Percentiles rank a stretch among this genome's conserved stretches.
phyloP scores from a whole-genome alignment of 2,113 vertebrate genomes.

The Pterocles gutturalis region DNA sequence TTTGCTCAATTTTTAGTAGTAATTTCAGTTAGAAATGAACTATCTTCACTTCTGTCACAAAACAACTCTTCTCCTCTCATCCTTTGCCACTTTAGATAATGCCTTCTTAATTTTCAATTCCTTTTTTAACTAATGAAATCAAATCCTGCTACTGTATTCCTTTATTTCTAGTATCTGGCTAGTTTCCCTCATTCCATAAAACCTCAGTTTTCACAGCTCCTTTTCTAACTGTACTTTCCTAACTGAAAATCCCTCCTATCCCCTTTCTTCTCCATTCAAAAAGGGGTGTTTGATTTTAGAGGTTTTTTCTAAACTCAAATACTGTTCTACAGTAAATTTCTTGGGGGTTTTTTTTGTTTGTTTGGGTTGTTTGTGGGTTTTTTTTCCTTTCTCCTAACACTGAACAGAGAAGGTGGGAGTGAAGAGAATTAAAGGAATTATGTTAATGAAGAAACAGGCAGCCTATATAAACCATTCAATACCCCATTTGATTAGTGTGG shows the following conservation, averaged over 20 bases:
- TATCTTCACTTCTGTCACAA: not conserved
- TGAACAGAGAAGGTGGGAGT: not conserved
- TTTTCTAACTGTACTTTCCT: not conserved
- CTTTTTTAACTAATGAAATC: not conserved
- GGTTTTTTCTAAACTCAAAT: not conserved
- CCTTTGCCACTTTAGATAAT: not conserved
- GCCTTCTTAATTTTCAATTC: not conserved
- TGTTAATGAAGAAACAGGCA: not conserved
- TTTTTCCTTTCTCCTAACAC: not conserved
- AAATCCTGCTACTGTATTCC: not conserved
- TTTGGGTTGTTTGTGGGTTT: no score
- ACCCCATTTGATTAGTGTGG: not conserved
- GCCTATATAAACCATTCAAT: not conserved
- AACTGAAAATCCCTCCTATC: not conserved
- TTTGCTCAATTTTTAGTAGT: not conserved
- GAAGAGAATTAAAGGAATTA: not conserved
- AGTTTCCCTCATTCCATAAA: not conserved
- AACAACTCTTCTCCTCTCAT: not conserved
- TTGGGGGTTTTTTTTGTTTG: rapidly evolving
- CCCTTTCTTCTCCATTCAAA: not conserved
- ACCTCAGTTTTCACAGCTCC: not conserved
- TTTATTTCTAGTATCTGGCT: not conserved
- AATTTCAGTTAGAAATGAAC: not conserved
- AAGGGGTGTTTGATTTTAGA: not conserved
- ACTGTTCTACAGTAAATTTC: not conserved